These are phyloP conservation scores for Taenioides sp. DNA, from an alignment of 2,797 vertebrate species.

Conservation along the genomic window DNA sequence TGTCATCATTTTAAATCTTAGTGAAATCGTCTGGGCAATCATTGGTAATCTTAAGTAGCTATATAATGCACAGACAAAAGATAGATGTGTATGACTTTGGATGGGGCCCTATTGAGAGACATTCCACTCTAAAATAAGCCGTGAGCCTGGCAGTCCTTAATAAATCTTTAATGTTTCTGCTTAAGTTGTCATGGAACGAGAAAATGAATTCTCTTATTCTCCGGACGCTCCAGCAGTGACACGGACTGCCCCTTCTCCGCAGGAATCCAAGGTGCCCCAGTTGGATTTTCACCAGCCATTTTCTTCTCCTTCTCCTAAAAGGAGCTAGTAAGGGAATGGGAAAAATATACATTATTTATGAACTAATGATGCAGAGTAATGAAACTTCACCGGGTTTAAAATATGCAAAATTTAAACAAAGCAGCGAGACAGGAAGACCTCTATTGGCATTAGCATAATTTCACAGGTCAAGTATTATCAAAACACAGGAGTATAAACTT, in stretches of 20 bases:
- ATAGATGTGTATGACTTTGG: conserved; percentile 33
- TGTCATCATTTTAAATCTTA: neutral
- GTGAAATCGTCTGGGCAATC: neutral
- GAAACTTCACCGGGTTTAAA: conserved; percentile 37
- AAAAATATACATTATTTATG: conserved; percentile 54
- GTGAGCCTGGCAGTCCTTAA: conserved; percentile 49
- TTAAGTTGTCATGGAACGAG: conserved; percentile 79
- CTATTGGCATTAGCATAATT: conserved; percentile 59
- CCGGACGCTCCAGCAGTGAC: conserved; percentile 78
- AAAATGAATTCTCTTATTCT: conserved; percentile 81
- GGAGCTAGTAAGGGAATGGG: conserved; percentile 32
- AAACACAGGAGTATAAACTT: conserved; percentile 41
- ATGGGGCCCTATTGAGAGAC: conserved; percentile 40
- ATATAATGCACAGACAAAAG: conserved; percentile 31
- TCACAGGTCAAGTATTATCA: conserved; percentile 60
- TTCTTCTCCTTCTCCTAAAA: conserved; percentile 39
- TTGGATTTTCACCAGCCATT: conserved; percentile 47
- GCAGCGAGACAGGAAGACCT: conserved; percentile 27
- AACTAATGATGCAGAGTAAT: conserved; percentile 37
- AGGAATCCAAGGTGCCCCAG: conserved; percentile 60
- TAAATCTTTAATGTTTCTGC: conserved; percentile 65
- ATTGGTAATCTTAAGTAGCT: conserved; percentile 1
- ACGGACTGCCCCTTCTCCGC: conserved; percentile 68
- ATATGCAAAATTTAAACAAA: conserved; percentile 36
- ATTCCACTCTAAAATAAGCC: conserved; percentile 58